Evolutionary conservation across 2,888 invertebrate species (phyloP), one percentile per base, ranked within the genome.

Genomic region (Cremastobaeus sp.): DNA sequence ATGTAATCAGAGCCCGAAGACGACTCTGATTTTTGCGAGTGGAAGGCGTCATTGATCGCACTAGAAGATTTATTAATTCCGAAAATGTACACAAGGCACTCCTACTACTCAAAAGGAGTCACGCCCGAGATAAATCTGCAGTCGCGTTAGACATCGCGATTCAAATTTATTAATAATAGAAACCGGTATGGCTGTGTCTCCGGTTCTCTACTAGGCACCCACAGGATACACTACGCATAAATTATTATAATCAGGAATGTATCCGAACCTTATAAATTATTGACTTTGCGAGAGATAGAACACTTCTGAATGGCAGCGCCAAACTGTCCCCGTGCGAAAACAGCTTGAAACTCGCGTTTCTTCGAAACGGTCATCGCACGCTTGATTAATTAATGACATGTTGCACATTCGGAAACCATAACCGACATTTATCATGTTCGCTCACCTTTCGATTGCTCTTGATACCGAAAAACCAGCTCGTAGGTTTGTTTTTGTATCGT

Each of bases 131-230:
- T 82, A 83, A 84, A 84, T 83, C 79, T 79, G 76, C 71, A 74
- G 60, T 68, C 73, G 66, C 76, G 78, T 78, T 81, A 80, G 79
- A 73, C 79, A 77, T 78, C 76, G 80, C 78, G 80, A 83, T 84
- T 83, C 79, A 81, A 84, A 85, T 84, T 83, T 84, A 85, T 85
- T 82, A 84, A 83, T 84, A 85, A 84, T 83, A 82, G 82, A 79
- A 84, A 84, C 83, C 83, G 82, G 85, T 83, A 83, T 77, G 17
- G 72, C 70, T 76, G 41, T 74, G 68, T 76, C 75, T 77, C 71
- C 59, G 55, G 39, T 34, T 69, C 68, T 55, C 73, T 66, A 50
- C 59, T 66, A 69, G 73, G 69, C 75, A 72, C 66, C 71, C 70
- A 68, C 66, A 64, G 70, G 41, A 74, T 71, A 48, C 75, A 73